phyloP scores from a whole-genome alignment of 2,797 vertebrate genomes.

The Gambusia yucatana region DNA sequence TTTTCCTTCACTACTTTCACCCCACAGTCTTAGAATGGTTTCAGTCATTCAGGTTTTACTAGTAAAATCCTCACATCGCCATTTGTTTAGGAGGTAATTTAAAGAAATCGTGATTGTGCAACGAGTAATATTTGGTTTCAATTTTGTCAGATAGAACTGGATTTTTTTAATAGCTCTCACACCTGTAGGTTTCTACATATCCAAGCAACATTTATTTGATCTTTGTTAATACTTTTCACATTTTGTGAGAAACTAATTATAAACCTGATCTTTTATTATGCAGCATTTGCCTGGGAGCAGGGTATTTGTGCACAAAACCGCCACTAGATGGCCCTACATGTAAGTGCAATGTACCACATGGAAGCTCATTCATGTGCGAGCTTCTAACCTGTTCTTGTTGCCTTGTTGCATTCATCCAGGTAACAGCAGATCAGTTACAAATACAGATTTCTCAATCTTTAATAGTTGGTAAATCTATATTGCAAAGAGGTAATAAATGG shows the following conservation, averaged over 20 bases:
- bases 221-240: not conserved
- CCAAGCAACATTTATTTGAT: not conserved
- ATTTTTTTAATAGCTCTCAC: not conserved
- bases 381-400: not conserved
- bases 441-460: not conserved
- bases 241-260: conserved; percentile 21
- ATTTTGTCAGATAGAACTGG: not conserved
- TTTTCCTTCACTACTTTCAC: conserved; percentile 7
- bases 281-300: not conserved
- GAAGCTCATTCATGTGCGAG: not conserved
- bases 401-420: not conserved
- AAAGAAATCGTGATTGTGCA: not conserved
- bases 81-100: not conserved
- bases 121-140: not conserved
- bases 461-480: not conserved
- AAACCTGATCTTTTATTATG: not conserved
- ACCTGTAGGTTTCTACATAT: not conserved
- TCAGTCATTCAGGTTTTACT: conserved; percentile 45
- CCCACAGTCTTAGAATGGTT: conserved; percentile 9
- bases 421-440: not conserved
- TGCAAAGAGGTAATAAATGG: not conserved
- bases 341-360: not conserved
- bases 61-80: conserved; percentile 5
- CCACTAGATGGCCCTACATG: conserved; percentile 67
- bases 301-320: not conserved